A percentile compares a stretch with the other conserved stretches of the same genome.
phyloP scores from a whole-genome alignment of 2,888 invertebrate genomes.

The Lepidocyrtinus sp. region DNA sequence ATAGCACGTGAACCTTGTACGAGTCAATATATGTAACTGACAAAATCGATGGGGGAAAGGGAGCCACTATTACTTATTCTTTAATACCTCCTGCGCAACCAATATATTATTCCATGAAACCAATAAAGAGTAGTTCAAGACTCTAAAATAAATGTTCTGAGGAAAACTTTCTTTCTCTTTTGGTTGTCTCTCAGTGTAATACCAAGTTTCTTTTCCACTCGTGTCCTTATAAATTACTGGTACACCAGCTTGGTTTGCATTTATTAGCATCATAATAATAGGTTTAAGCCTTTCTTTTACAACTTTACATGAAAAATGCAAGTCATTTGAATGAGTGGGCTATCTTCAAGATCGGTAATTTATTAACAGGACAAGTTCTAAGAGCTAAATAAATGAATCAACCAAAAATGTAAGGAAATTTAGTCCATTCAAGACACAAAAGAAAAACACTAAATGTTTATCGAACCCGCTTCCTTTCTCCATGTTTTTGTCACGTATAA shows the following conservation, averaged over 20 bases:
- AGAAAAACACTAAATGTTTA: conserved; percentile 18
- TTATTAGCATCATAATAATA: not conserved
- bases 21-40: not conserved
- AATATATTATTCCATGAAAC: conserved; percentile 18
- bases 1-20: not conserved
- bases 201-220: not conserved
- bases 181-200: not conserved
- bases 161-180: not conserved
- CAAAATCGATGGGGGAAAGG: conserved; percentile 12
- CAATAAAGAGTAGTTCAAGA: not conserved
- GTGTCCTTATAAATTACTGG: conserved; percentile 6
- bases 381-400: conserved; percentile 9
- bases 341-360: not conserved
- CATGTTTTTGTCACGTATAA: not conserved
- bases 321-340: no score
- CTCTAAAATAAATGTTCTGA: conserved; percentile 9
- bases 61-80: conserved; percentile 3
- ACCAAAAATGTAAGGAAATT: not conserved
- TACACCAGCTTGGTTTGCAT: no score
- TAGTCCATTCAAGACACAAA: conserved; percentile 1
- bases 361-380: no score
- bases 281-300: not conserved
- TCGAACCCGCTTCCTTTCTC: not conserved
- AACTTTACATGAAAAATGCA: not conserved
- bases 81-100: conserved; percentile 4